Evolutionary conservation across 2,113 vertebrate species (phyloP), one percentile per base, ranked within the genome.

Genomic region (Limnothrissa miodon): DNA sequence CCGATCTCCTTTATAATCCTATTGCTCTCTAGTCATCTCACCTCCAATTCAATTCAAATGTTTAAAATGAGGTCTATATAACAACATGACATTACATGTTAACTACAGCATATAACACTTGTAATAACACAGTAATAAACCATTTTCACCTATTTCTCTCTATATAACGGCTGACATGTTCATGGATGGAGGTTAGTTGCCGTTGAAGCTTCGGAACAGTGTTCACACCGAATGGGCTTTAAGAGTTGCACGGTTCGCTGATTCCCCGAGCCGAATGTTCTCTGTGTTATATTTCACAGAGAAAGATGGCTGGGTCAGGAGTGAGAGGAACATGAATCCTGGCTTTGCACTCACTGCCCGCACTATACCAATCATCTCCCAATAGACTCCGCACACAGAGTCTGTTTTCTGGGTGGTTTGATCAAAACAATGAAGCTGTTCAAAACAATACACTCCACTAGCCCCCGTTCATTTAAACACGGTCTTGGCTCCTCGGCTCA

Each of bases 281-380:
- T n/a, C n/a, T n/a, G 29, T 36, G 66, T 1, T 21, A 4, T 39
- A 13, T 33, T 36, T 74, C 66, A 36, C 11, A 2, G 66, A 36
- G 10, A 74, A 1, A 11, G 33, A 89, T 39, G 82, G 66, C 46
- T 51, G 19, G 5, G 62, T 39, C 17, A 81, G 45, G 48, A 21
- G 25, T 1, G 62, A 36, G 51, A 56, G 19, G 51, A 19, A 23
- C 51, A 5, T 5, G 51, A 56, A 4, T 6, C 21, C 51, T 36
- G 62, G 56, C 56, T 10, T 25, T 23, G 6, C 5, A 1, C 23
- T 29, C 56, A 19, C n/a, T n/a, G n/a, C n/a, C n/a, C n/a, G n/a
- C 62, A 36, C 62, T 13, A 36, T 11, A 33, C 9, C 29, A 15
- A 15, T 0, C 66, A 10, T 29, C 59, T 29, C 5, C 59, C 11